Evolutionary conservation across 2,113 vertebrate genomes (phyloP).

Genomic region (Engystomops pustulosus): DNA sequence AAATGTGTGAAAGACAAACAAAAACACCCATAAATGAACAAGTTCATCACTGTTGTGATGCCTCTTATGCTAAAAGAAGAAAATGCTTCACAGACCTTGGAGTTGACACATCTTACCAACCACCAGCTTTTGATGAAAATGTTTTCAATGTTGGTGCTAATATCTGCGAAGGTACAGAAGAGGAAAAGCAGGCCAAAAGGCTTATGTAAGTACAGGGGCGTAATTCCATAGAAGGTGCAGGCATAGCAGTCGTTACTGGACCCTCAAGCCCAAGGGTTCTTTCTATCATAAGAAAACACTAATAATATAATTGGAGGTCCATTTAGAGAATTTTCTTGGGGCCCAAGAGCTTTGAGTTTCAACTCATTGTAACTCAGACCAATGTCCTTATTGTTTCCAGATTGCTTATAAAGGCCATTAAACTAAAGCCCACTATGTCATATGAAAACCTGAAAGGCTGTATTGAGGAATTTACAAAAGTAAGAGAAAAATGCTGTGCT

Average conservation of each 20-base stretch:
- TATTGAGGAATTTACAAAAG: slow-evolving; percentile 39
- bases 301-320: too few species aligned
- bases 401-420: slow-evolving; percentile 67
- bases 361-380: neutral
- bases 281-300: too few species aligned
- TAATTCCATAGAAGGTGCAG: too few species aligned
- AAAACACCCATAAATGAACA: slow-evolving; percentile 67
- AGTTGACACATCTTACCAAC: slow-evolving; percentile 67
- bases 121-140: slow-evolving; percentile 63
- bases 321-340: too few species aligned
- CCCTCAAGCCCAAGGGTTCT: too few species aligned
- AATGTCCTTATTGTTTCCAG: slow-evolving; percentile 55
- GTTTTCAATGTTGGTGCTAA: slow-evolving; percentile 67
- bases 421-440: slow-evolving; percentile 61
- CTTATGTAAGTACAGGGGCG: slow-evolving; percentile 64
- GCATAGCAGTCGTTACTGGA: too few species aligned
- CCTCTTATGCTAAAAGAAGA: slow-evolving; percentile 67
- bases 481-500: slow-evolving; percentile 64
- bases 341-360: too few species aligned
- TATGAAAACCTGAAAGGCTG: slow-evolving; percentile 53
- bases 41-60: slow-evolving; percentile 68
- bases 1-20: slow-evolving; percentile 70
- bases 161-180: slow-evolving; percentile 58
- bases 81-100: slow-evolving; percentile 70
- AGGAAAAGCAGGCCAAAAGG: slow-evolving; percentile 57